These are phyloP conservation scores for Lepilemur septentrionalis DNA, from an alignment of 2,797 vertebrate genomes.

Conservation along the genomic window DNA sequence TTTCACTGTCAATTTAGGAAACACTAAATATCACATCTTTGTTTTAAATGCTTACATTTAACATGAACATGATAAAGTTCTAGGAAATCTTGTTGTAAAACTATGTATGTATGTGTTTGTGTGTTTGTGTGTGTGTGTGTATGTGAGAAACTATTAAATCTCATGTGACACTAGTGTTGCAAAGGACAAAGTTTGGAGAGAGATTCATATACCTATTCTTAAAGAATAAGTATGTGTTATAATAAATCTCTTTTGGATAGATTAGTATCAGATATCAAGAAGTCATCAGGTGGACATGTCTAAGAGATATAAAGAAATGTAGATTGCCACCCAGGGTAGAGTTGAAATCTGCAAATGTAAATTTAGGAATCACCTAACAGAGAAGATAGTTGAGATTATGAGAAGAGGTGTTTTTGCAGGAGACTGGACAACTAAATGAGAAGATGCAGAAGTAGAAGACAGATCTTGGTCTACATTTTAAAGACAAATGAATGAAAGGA, in stretches of 20 bases:
- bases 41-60: slow-evolving; percentile 42
- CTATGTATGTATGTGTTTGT: background rate
- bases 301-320: background rate
- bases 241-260: background rate
- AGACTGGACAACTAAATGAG: background rate
- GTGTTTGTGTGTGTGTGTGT: background rate
- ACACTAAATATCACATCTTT: slow-evolving; percentile 11
- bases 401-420: background rate
- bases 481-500: background rate
- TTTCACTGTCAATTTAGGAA: slow-evolving; percentile 35
- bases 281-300: background rate
- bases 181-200: background rate
- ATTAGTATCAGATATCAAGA: background rate
- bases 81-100: background rate
- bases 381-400: background rate
- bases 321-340: background rate
- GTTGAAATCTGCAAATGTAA: background rate
- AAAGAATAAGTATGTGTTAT: background rate
- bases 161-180: background rate
- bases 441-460: background rate
- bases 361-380: background rate
- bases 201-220: background rate
- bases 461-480: background rate
- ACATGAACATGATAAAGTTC: slow-evolving; percentile 15
- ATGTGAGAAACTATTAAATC: background rate